Conservation (phyloP, 2,113 vertebrate genomes). For the Anarrhichthys ocellatus region DNA sequence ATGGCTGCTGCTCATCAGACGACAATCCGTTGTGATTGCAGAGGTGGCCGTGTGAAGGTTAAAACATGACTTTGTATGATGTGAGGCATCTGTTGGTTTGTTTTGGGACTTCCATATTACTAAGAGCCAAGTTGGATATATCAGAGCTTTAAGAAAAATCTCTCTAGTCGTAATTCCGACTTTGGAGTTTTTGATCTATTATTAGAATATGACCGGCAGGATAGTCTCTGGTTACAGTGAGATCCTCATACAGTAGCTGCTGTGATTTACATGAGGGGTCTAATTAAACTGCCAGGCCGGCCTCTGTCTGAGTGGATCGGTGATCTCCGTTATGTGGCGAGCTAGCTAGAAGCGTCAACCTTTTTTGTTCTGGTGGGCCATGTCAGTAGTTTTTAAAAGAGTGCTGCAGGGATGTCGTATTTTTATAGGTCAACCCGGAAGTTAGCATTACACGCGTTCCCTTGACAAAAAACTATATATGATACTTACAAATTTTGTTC, state of each 20-base stretch:
- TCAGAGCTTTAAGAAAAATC: background rate
- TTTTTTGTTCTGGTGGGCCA: background rate
- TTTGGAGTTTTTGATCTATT: conserved; percentile 1
- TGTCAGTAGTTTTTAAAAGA: background rate
- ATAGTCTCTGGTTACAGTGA: conserved; percentile 7
- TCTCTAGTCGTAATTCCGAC: background rate
- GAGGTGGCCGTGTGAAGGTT: too few relatives aligned
- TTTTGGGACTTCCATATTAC: background rate
- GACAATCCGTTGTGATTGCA: too few relatives aligned
- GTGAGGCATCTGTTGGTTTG: background rate
- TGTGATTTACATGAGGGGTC: conserved; percentile 16
- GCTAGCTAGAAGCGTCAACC: background rate
- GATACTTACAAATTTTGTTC: too few relatives aligned
- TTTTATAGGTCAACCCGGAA: too few relatives aligned
- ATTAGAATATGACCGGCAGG: conserved; percentile 28
- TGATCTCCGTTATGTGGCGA: background rate
- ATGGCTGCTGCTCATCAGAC: too few relatives aligned
- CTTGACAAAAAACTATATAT: too few relatives aligned
- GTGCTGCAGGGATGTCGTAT: too few relatives aligned
- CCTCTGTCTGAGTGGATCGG: conserved; percentile 16
- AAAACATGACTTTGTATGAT: too few relatives aligned
- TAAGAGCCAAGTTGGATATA: background rate
- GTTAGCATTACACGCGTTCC: too few relatives aligned
- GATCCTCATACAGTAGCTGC: conserved; percentile 5
- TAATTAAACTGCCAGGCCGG: conserved; percentile 32